Evolutionary conservation across 2,113 vertebrate species (phyloP).

Genomic region (Gopherus flavomarginatus): DNA sequence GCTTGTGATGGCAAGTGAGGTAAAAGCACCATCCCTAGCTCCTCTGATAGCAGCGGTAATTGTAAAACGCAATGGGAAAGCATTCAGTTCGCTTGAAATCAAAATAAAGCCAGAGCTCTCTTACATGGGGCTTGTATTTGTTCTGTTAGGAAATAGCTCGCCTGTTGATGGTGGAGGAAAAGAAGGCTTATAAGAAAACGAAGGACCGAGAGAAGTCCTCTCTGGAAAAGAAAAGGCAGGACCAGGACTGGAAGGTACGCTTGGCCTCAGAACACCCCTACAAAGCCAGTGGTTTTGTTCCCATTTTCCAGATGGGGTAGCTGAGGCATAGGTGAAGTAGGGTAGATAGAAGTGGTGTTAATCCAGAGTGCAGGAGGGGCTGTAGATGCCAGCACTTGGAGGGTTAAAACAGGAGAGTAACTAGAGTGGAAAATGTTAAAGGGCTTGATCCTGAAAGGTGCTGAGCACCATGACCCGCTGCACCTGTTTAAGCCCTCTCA

Average conservation of each 20-base stretch:
- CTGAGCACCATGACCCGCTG: background rate
- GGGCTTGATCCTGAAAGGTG: background rate
- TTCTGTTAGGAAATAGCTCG: conserved; percentile 90
- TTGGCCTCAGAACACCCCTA: background rate
- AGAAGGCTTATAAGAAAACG: conserved; percentile 87
- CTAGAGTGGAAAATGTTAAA: background rate
- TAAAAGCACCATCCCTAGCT: background rate
- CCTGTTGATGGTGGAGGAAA: conserved; percentile 92
- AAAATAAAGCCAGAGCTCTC: background rate
- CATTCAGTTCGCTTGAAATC: background rate
- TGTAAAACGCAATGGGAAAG: background rate
- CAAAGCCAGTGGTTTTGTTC: too few relatives aligned
- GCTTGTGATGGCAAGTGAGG: background rate
- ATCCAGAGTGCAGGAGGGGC: background rate
- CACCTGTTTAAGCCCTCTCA: too few relatives aligned
- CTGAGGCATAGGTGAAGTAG: background rate
- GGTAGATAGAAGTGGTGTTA: background rate
- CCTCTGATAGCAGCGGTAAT: background rate
- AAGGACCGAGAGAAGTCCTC: conserved; percentile 85
- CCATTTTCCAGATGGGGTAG: background rate
- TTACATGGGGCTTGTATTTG: background rate
- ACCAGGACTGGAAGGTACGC: conserved; percentile 88
- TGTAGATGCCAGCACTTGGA: background rate
- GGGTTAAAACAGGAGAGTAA: background rate
- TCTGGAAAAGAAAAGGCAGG: conserved; percentile 83